phyloP scores from a whole-genome alignment of 2,113 vertebrate species.

The Artemisiospiza belli region DNA sequence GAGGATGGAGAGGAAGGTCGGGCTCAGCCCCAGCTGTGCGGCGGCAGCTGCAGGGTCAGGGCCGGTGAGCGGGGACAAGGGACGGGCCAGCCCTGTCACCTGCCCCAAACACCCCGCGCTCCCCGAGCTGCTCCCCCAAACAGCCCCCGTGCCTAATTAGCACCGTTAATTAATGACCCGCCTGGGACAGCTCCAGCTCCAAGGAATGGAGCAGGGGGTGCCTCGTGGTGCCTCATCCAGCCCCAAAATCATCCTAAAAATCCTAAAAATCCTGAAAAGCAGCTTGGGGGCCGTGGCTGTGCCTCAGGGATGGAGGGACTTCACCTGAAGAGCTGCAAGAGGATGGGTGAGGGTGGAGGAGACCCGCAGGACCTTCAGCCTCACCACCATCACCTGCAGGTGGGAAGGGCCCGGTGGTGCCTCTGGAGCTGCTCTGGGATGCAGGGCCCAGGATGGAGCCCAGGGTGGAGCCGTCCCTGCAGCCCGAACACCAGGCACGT shows the following conservation, averaged over 20 bases:
- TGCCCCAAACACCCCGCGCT: fast-evolving
- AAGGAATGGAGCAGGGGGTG: fast-evolving
- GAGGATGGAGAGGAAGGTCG: background rate
- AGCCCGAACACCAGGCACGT: slow-evolving; percentile 11
- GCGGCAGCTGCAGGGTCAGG: background rate
- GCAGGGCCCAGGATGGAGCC: too few species aligned
- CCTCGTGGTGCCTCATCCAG: background rate
- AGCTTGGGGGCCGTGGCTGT: fast-evolving
- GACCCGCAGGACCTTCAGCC: fast-evolving
- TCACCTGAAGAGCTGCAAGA: background rate
- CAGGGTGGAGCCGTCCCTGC: background rate
- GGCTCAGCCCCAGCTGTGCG: background rate
- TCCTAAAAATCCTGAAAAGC: background rate
- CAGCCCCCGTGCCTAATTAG: background rate
- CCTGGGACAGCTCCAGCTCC: background rate
- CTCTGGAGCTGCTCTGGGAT: too few species aligned
- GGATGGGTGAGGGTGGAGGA: background rate
- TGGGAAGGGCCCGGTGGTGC: background rate
- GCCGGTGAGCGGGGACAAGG: background rate
- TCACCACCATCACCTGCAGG: background rate
- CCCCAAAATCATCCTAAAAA: background rate
- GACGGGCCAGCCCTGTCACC: background rate
- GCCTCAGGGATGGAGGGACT: fast-evolving
- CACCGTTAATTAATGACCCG: too few species aligned
- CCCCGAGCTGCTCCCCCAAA: too few species aligned